Conservation (phyloP, 1,140 invertebrate genomes). For the Drosophila miranda region DNA sequence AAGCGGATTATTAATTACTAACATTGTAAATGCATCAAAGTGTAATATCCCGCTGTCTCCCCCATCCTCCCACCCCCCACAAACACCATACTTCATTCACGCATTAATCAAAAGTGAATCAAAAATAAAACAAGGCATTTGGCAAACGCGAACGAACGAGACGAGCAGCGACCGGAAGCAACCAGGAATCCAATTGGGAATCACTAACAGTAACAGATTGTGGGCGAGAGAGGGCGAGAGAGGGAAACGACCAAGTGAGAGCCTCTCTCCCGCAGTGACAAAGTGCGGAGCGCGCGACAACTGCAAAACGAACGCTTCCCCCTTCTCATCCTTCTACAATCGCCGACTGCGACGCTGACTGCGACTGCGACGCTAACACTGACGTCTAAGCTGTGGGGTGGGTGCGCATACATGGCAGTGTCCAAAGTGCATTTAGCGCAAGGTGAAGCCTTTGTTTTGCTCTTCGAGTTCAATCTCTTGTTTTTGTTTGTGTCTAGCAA, state of each 20-base stretch:
- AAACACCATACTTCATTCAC: not conserved
- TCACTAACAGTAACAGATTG: not conserved
- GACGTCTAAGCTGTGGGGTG: too few species aligned
- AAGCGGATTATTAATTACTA: slow-evolving; percentile 29
- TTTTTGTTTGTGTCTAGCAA: too few species aligned
- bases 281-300: too few species aligned
- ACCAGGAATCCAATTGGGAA: slow-evolving; percentile 37
- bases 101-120: slow-evolving; percentile 51
- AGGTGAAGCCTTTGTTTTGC: too few species aligned
- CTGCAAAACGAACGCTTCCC: too few species aligned
- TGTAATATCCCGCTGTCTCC: too few species aligned
- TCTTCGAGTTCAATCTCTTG: too few species aligned
- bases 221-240: not conserved
- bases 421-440: too few species aligned
- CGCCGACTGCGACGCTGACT: not conserved
- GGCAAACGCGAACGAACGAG: slow-evolving; percentile 23
- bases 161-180: slow-evolving; percentile 25
- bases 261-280: too few species aligned
- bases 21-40: not conserved
- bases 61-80: too few species aligned
- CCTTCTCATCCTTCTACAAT: slow-evolving; percentile 4
- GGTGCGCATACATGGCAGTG: too few species aligned
- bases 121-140: slow-evolving; percentile 54
- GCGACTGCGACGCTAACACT: slow-evolving; percentile 4
- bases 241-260: not conserved